These are phyloP conservation scores for Patella caerulea DNA, from an alignment of 2,888 invertebrate genomes.

Conservation along the genomic window DNA sequence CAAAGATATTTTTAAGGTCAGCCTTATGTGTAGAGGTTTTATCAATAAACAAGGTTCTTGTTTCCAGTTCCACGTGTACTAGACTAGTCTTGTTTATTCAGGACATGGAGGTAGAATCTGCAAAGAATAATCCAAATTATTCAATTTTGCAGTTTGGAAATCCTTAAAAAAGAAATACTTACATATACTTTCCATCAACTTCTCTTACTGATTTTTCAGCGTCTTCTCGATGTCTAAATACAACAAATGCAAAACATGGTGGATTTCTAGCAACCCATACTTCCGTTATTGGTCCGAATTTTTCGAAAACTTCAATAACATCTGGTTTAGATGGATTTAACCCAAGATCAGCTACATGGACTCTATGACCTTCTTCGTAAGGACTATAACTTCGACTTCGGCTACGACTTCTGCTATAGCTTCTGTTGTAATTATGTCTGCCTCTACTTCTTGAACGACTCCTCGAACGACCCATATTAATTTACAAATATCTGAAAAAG, in stretches of 20 bases:
- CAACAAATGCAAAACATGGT: conserved; percentile 78
- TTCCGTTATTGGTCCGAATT: conserved; percentile 75
- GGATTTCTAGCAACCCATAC: conserved; percentile 77
- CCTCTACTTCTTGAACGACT: conserved; percentile 13
- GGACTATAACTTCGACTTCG: conserved; percentile 43
- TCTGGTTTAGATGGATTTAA: conserved; percentile 75
- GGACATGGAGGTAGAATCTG: too few species aligned
- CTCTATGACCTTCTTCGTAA: conserved; percentile 54
- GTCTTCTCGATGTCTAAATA: conserved; percentile 75
- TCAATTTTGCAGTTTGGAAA: too few species aligned
- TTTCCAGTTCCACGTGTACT: too few species aligned
- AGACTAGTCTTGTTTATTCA: too few species aligned
- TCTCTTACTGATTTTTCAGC: conserved; percentile 85
- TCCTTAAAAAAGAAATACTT: neutral
- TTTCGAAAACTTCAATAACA: conserved; percentile 75
- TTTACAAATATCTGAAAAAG: neutral
- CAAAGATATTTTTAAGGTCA: too few species aligned
- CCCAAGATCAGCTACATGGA: conserved; percentile 76
- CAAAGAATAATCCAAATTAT: too few species aligned
- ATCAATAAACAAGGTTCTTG: too few species aligned
- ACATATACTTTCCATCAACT: conserved; percentile 81
- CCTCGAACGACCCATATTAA: conserved; percentile 3
- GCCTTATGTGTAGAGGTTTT: too few species aligned
- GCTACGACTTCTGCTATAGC: conserved; percentile 27
- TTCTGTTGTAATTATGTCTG: conserved; percentile 3